Base-by-base conservation (phyloP, 2,797 vertebrate species). In the Mionectes olivaceus region DNA sequence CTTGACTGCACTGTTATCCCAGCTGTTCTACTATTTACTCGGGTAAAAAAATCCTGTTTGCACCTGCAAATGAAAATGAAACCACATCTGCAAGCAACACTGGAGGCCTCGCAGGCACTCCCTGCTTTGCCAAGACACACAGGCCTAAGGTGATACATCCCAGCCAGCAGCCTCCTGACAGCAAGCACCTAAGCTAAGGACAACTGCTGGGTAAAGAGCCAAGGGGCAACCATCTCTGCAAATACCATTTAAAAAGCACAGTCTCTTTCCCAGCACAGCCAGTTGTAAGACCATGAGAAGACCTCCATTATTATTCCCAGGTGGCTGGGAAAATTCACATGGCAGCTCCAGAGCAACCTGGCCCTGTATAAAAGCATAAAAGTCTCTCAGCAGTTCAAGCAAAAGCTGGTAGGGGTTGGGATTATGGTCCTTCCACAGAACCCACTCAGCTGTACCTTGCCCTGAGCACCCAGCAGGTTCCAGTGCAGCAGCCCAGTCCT, bases 1-100 rank as follows among this genome's bases (percentile, higher is more conserved):
- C 32, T 32, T 64, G 37, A 44, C 33, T 46, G 41, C 27, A 32
- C 55, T 44, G 13, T 32, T 49, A 33, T 85, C 32, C 46, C 68
- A 64, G 25, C 17, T 39, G 15, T 23, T 70, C 70, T 55, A 87
- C 28, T 57, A 11, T 12, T 39, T 52, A 49, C 0, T 3, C 3
- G 35, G 22, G 44, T 8, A 4, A 59, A 74, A 86, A 49, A 9
- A 10, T 52, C 19, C 37, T 15, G 0, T 52, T 89, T 3, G 5
- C 27, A 60, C 33, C 17, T 10, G 24, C 7, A 7, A 0, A 0
- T 59, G 0, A 68, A 86, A 91, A 56, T 33, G 32, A 78, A 92
- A 59, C 10, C 49, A 35, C 61, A 25, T 13, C 32, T 56, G 41
- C 44, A 60, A 61, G 49, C 28, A 71, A 19, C 32, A 27, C 52